Conservation (phyloP, 2,113 vertebrate genomes). For the Pontoporia blainvillei region DNA sequence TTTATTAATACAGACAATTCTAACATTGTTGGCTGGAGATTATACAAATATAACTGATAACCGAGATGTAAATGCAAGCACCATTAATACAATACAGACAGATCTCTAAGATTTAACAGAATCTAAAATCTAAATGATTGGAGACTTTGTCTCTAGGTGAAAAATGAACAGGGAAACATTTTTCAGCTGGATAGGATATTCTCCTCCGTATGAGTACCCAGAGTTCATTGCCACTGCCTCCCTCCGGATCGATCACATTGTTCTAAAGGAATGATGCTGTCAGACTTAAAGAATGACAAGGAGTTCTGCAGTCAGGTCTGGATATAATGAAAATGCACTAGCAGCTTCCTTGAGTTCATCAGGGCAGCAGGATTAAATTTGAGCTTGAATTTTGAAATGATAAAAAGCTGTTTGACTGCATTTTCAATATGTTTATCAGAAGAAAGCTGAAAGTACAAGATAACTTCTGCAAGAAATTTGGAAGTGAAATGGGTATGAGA, state of each 20-base stretch:
- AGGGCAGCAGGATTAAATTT: constrained; percentile 56
- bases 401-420: constrained; percentile 57
- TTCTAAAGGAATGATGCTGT: constrained; percentile 50
- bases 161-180: constrained; percentile 34
- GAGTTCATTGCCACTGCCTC: constrained; percentile 53
- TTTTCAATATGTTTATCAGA: constrained; percentile 65
- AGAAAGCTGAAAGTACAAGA: constrained; percentile 55
- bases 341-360: background rate
- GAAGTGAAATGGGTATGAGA: constrained; percentile 42
- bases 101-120: background rate
- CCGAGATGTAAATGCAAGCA: background rate
- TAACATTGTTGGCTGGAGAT: background rate
- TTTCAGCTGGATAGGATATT: constrained; percentile 35
- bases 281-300: constrained; percentile 36
- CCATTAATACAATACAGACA: background rate
- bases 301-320: background rate
- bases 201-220: constrained; percentile 19
- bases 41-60: background rate
- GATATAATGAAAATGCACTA: constrained; percentile 24
- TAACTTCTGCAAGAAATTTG: constrained; percentile 47
- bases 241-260: background rate
- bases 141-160: constrained; percentile 36
- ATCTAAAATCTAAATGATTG: constrained; percentile 30
- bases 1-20: background rate
- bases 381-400: constrained; percentile 55